Base-by-base conservation (phyloP, 2,113 vertebrate species). In the Cyprinodon brontotheroides region DNA sequence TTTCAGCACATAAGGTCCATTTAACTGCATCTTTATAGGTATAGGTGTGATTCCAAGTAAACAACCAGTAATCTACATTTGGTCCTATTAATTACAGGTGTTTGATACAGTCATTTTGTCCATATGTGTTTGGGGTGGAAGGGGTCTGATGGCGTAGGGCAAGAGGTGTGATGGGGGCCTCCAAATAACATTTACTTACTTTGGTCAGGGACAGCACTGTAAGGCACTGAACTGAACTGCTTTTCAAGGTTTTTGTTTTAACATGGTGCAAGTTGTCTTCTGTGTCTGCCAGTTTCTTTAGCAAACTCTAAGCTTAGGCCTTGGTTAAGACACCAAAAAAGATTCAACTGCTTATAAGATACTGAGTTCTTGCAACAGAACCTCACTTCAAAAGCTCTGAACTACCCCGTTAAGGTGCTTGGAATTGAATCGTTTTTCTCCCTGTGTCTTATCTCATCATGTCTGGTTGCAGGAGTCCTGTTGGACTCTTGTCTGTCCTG, bases 401-500 rank as follows among this genome's bases (percentile, higher is more conserved):
- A n/a, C 20, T 9, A 20, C 50, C 6, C 50, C 50, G 17, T 57
- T 57, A 57, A 53, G 13, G 50, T 65, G 41, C 22, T 12, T 37
- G 43, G 15, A 38, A 43, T 53, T 3, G 36, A 64, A 29, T 61
- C n/a, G 11, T 36, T 6, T 57, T 50, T 36, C 39, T 43, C 17
- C 20, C 22, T 4, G 20, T 8, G 36, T 67, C 37, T 22, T 29
- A 50, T 61, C 22, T 62, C 37, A 73, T 82, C 15, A 2, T 17
- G 65, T 53, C 43, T 63, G 45, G 68, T 71, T 81, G 68, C 57
- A 41, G 68, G 61, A 1, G 75, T 40, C 74, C 29, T 63, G 3
- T 37, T 70, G 74, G 48, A 78, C 65, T 83, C 60, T 65, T 47
- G 65, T 78, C 77, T 47, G 22, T 79, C n/a, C 53, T 0, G 37